Evolutionary conservation across 1,140 invertebrate genomes (phyloP), one percentile per base, ranked within the genome.

Genomic region (Brachionus angularis): DNA sequence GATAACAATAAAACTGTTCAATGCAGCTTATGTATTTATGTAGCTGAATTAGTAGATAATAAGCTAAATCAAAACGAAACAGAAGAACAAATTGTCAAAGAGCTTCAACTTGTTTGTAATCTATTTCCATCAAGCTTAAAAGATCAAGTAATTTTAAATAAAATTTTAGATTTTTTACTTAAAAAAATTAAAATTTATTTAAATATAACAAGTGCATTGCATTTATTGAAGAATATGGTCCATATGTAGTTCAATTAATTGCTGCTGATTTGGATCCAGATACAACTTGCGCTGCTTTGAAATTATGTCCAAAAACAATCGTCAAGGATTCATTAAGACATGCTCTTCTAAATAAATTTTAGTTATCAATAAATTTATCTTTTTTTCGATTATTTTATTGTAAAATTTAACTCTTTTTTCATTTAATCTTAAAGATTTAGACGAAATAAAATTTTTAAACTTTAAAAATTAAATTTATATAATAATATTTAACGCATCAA

Each of bases 21-120:
- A 47, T 71, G 67, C 47, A 53, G 67, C 21, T 44, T 71, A 27
- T 71, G 67, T 21, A 42, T 52, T 8, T 71, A 52, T 36, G 67
- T 25, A n/a, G 42, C 34, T 14, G 47, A 71, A 31, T 4, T 52
- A 2, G 25, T 71, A 25, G 23, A 71, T 3, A 33, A 55, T 18
- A 42, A 71, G 25, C 29, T 71, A 52, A 55, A 39, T 16, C n/a
- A 52, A 21, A 71, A 71, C 5, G 52, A 53, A 71, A 71, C 70
- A 0, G 70, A 71, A 34, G 36, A 71, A 44, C 3, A 71, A 71
- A 61, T 55, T 14, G 29, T 27, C 3, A 25, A 55, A 42, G 50
- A 42, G n/a, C 8, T 71, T 5, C 10, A 29, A n/a, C 16, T 50
- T 21, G 49, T 71, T 4, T 71, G 70, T 47, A 58, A 71, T 58